Evolutionary conservation across 1,140 invertebrate species (phyloP).

Genomic region (Caerostris extrusa): DNA sequence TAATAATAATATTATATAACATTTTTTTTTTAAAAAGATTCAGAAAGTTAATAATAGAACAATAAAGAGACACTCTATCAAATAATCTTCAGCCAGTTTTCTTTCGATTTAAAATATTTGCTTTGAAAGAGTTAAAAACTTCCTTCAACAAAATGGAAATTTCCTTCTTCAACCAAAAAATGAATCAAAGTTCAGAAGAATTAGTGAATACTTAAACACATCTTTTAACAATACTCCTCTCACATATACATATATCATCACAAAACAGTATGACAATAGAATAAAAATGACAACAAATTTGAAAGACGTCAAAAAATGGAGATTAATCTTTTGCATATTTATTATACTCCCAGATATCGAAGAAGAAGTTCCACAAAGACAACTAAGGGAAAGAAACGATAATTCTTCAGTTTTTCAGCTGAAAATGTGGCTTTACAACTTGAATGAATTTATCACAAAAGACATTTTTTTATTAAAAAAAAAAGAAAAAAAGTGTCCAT

Average conservation of each 20-base stretch:
- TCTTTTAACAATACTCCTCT: too few species aligned
- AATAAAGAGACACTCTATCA: too few species aligned
- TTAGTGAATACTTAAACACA: too few species aligned
- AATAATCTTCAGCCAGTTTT: too few species aligned
- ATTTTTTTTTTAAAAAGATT: too few species aligned
- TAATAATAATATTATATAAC: too few species aligned
- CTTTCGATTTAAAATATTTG: too few species aligned
- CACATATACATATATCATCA: neutral
- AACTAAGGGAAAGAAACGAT: neutral
- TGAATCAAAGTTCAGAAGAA: too few species aligned
- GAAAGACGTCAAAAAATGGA: neutral
- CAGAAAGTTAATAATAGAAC: too few species aligned
- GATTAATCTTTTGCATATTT: neutral
- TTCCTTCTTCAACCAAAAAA: too few species aligned
- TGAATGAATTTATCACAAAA: constrained; percentile 40
- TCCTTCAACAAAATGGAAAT: too few species aligned
- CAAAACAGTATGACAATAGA: neutral
- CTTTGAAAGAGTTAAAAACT: too few species aligned
- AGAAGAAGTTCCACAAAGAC: neutral
- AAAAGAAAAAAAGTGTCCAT: neutral
- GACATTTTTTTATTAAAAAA: neutral
- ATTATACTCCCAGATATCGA: neutral
- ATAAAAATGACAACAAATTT: neutral
- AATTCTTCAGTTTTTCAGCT: constrained; percentile 5
- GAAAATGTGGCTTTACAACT: constrained; percentile 1